Evolutionary conservation across 2,797 vertebrate species (phyloP).

Genomic region (Chaetophractus vellerosus): DNA sequence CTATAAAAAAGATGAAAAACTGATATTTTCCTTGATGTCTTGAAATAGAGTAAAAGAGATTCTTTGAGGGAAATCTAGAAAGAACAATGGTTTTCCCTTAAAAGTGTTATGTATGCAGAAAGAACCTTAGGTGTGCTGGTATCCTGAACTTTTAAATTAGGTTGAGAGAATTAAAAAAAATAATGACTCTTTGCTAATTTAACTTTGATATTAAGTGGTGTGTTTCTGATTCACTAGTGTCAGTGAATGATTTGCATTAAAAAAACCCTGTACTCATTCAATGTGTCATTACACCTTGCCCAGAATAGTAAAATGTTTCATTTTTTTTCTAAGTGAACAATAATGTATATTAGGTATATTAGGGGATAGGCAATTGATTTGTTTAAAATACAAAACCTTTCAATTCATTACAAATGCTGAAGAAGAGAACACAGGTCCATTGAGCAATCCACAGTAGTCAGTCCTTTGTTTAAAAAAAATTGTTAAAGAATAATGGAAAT

Average conservation of each 20-base stretch:
- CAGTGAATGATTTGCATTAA: slow-evolving; percentile 70
- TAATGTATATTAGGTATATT: slow-evolving; percentile 74
- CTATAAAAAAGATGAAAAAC: background rate
- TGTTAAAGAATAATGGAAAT: slow-evolving; percentile 78
- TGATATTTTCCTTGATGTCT: slow-evolving; percentile 52
- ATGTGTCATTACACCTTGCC: slow-evolving; percentile 63
- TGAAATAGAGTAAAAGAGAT: slow-evolving; percentile 16
- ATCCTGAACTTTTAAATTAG: slow-evolving; percentile 65
- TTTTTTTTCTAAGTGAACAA: slow-evolving; percentile 74
- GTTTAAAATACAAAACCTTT: slow-evolving; percentile 71
- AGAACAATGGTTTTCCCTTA: slow-evolving; percentile 35
- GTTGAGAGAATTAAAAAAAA: slow-evolving; percentile 39
- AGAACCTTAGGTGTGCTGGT: slow-evolving; percentile 16
- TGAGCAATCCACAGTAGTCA: slow-evolving; percentile 67
- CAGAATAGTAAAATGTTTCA: slow-evolving; percentile 71
- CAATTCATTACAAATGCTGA: slow-evolving; percentile 72
- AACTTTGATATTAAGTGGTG: slow-evolving; percentile 75
- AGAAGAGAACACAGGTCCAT: slow-evolving; percentile 64
- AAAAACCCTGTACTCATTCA: slow-evolving; percentile 69
- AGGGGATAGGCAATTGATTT: slow-evolving; percentile 76
- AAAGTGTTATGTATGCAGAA: background rate
- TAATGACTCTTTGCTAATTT: slow-evolving; percentile 76
- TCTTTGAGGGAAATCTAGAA: slow-evolving; percentile 10
- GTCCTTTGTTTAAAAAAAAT: slow-evolving; percentile 80
- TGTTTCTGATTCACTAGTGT: slow-evolving; percentile 70